Percentiles rank a stretch among this genome's conserved stretches.
Conservation (phyloP, 2,888 invertebrate species). For the Drosophila macrospina region DNA sequence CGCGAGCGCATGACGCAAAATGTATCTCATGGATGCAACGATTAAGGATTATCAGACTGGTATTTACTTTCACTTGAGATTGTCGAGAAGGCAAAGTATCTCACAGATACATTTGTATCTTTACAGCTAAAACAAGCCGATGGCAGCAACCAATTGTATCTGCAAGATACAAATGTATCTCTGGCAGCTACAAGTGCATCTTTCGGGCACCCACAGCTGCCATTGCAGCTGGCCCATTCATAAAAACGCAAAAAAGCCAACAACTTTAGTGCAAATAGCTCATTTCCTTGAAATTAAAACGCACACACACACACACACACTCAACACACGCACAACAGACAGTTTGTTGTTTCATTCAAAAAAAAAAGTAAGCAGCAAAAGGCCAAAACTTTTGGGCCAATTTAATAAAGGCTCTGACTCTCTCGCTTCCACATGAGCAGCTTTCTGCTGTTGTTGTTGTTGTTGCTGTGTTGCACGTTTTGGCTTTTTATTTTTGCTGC, state of each 20-base stretch:
- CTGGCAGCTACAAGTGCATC: conserved; percentile 17
- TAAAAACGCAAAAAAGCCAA: conserved; percentile 26
- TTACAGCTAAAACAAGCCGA: neutral
- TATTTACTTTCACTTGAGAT: conserved; percentile 57
- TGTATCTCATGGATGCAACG: conserved; percentile 42
- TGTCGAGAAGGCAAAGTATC: neutral
- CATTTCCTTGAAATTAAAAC: conserved; percentile 74
- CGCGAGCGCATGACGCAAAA: conserved; percentile 40
- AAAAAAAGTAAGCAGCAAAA: conserved; percentile 19
- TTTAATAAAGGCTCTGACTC: conserved; percentile 56
- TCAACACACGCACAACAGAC: conserved; percentile 13
- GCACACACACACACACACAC: conserved; percentile 16
- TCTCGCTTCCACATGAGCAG: conserved; percentile 59
- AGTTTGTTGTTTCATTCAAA: conserved; percentile 60
- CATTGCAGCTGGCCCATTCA: conserved; percentile 62
- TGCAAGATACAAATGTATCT: conserved; percentile 4
- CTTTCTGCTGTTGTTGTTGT: conserved; percentile 10
- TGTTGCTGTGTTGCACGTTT: conserved; percentile 60
- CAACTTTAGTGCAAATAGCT: conserved; percentile 66
- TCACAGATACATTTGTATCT: conserved; percentile 24
- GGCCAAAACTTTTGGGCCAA: conserved; percentile 64
- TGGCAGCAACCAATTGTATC: neutral
- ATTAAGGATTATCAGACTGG: conserved; percentile 13
- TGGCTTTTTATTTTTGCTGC: conserved; percentile 75
- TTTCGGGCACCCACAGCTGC: conserved; percentile 41